These are phyloP conservation scores for Propsilocerus akamusi DNA, from an alignment of 1,140 invertebrate genomes.

Conservation along the genomic window DNA sequence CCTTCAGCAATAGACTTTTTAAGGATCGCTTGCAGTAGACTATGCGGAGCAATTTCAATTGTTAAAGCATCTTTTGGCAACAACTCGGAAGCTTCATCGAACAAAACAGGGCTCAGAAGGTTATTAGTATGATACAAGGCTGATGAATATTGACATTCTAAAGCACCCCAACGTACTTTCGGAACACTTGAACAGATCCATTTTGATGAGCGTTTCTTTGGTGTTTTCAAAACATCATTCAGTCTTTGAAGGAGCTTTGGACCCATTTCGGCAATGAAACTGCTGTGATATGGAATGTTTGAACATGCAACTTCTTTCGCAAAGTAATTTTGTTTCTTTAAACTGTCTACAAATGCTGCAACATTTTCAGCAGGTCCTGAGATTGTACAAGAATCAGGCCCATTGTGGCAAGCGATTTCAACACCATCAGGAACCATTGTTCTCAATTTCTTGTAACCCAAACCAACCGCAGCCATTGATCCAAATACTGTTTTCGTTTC, in stretches of 20 bases:
- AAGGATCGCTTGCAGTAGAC: slow-evolving; percentile 52
- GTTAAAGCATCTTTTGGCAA: slow-evolving; percentile 63
- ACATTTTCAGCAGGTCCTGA: slow-evolving; percentile 62
- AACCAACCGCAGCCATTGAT: slow-evolving; percentile 67
- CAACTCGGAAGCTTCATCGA: slow-evolving; percentile 59
- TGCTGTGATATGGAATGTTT: slow-evolving; percentile 71
- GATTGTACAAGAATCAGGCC: slow-evolving; percentile 64
- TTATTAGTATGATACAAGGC: slow-evolving; percentile 91
- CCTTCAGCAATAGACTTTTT: slow-evolving; percentile 32
- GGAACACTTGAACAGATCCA: slow-evolving; percentile 81
- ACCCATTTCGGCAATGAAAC: slow-evolving; percentile 53
- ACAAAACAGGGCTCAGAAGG: slow-evolving; percentile 62
- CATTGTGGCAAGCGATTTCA: slow-evolving; percentile 77
- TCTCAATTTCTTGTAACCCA: slow-evolving; percentile 38
- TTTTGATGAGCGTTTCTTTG: slow-evolving; percentile 46
- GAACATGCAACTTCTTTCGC: slow-evolving; percentile 62
- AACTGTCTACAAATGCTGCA: slow-evolving; percentile 40
- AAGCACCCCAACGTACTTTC: slow-evolving; percentile 50
- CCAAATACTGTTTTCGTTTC: slow-evolving; percentile 57
- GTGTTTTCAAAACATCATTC: slow-evolving; percentile 41
- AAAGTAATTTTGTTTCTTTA: slow-evolving; percentile 58
- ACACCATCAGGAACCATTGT: slow-evolving; percentile 41
- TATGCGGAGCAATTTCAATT: slow-evolving; percentile 69
- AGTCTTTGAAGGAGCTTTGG: slow-evolving; percentile 52
- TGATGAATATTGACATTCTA: slow-evolving; percentile 48